A percentile compares a stretch with the other conserved stretches of the same genome.
Evolutionary conservation across 2,888 invertebrate genomes (phyloP).

Genomic region (Tipula helvola): DNA sequence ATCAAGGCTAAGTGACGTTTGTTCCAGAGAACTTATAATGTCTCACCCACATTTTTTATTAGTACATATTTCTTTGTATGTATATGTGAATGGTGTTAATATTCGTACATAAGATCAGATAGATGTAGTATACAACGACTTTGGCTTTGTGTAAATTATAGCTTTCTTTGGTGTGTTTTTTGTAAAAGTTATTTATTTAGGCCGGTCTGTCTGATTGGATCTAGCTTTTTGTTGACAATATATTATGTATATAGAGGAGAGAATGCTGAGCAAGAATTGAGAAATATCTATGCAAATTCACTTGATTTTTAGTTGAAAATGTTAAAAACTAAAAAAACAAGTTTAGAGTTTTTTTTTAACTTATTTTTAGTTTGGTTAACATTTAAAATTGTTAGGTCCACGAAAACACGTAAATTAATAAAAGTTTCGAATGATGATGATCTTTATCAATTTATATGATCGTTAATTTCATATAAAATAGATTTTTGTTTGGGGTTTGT

Average conservation of each 20-base stretch:
- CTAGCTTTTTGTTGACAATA: background rate
- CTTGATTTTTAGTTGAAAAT: background rate
- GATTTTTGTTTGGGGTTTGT: background rate
- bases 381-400: background rate
- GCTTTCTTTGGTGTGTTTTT: background rate
- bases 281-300: background rate
- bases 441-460: background rate
- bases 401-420: background rate
- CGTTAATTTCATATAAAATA: background rate
- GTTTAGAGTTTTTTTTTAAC: background rate
- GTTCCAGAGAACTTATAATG: background rate
- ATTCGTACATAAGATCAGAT: background rate
- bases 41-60: background rate
- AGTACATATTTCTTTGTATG: background rate
- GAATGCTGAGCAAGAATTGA: background rate
- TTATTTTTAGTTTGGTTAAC: background rate
- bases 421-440: background rate
- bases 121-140: background rate
- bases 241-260: background rate
- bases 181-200: background rate
- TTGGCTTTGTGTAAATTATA: background rate
- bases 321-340: background rate
- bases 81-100: background rate
- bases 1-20: slow-evolving; percentile 6
- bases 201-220: background rate